phyloP scores from a whole-genome alignment of 2,113 vertebrate species.

The Pontoporia blainvillei region DNA sequence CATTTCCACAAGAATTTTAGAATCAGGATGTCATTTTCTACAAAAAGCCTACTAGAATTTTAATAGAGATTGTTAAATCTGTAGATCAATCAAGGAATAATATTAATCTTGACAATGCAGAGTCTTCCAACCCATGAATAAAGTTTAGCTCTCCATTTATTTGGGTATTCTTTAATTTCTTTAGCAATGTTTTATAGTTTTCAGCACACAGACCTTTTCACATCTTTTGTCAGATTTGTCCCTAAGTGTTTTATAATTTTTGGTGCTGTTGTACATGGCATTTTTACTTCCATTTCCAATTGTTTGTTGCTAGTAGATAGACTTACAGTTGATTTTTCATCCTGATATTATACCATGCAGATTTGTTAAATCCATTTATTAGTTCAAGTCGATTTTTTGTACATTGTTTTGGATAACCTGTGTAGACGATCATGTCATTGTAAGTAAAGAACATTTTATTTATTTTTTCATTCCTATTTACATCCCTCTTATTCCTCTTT shows the following conservation, averaged over 20 bases:
- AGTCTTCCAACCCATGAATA: not conserved
- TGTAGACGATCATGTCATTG: not conserved
- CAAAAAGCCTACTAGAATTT: not conserved
- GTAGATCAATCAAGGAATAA: not conserved
- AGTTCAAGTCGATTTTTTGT: not conserved
- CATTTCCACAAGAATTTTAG: not conserved
- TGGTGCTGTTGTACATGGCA: not conserved
- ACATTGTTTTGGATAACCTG: not conserved
- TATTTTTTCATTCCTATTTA: not conserved
- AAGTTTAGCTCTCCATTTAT: not conserved
- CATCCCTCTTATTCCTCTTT: not conserved
- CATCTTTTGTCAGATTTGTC: not conserved
- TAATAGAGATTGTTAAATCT: not conserved
- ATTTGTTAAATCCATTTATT: not conserved
- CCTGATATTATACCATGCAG: not conserved
- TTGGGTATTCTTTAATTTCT: not conserved
- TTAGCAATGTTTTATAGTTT: not conserved
- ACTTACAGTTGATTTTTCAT: not conserved
- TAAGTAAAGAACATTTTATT: not conserved
- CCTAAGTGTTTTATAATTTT: not conserved
- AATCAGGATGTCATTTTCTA: not conserved
- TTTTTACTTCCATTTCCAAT: not conserved
- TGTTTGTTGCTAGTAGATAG: not conserved
- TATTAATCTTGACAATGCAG: not conserved
- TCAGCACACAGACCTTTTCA: not conserved